Conservation (phyloP, 2,888 invertebrate species). For the Drosophila planitibia region DNA sequence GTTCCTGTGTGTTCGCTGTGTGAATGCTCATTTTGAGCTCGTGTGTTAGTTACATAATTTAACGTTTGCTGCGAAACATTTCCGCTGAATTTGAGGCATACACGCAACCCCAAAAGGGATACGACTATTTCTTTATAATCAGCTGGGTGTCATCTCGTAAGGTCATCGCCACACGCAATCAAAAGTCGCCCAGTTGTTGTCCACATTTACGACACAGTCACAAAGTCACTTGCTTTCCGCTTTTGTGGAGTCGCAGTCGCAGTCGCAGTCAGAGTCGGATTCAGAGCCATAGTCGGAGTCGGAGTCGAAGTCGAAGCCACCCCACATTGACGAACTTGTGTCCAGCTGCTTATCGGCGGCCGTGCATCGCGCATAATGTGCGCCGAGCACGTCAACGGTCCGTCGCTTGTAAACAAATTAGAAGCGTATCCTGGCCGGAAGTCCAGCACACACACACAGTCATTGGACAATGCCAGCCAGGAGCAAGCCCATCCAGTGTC, state of each 20-base stretch:
- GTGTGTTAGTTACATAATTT: conserved; percentile 73
- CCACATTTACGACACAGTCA: conserved; percentile 36
- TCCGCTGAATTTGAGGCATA: conserved; percentile 73
- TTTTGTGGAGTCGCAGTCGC: neutral
- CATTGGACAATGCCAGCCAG: conserved; percentile 12
- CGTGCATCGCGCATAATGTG: conserved; percentile 76
- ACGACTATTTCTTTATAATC: conserved; percentile 73
- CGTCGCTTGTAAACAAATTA: conserved; percentile 75
- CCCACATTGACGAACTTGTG: conserved; percentile 28
- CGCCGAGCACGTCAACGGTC: conserved; percentile 63
- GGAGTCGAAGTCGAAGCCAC: neutral
- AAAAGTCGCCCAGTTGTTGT: conserved; percentile 11
- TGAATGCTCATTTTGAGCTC: conserved; percentile 11
- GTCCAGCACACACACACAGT: conserved; percentile 41
- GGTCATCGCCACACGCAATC: conserved; percentile 79
- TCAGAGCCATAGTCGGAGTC: neutral
- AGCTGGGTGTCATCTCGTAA: conserved; percentile 82
- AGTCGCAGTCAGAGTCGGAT: neutral
- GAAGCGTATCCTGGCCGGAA: conserved; percentile 79
- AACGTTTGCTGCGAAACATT: conserved; percentile 76
- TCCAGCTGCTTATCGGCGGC: conserved; percentile 69
- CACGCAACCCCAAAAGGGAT: conserved; percentile 56
- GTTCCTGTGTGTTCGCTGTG: neutral
- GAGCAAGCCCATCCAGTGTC: conserved; percentile 23
- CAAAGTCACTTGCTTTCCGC: conserved; percentile 40